Conservation (phyloP, 2,113 vertebrate species). For the Gopherus evgoodei region DNA sequence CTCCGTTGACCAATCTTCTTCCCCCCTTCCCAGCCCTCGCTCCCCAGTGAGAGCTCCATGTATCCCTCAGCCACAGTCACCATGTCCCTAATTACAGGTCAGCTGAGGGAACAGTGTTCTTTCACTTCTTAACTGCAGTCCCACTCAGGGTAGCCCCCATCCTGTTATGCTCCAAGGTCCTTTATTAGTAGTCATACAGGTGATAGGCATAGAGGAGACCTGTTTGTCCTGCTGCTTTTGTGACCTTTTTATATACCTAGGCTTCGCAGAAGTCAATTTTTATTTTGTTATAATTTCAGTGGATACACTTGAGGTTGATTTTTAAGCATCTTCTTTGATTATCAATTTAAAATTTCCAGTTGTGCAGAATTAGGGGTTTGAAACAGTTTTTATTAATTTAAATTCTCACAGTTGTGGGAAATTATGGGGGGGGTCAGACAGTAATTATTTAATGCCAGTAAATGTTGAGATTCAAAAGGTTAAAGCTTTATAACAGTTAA, state of each 20-base stretch:
- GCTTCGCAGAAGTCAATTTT: background rate
- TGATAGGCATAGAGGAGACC: background rate
- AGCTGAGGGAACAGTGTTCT: background rate
- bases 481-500: background rate
- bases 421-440: background rate
- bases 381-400: too few species aligned
- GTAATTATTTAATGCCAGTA: background rate
- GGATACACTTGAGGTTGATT: background rate
- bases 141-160: background rate
- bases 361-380: too few species aligned
- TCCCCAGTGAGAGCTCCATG: background rate
- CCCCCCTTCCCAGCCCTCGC: background rate
- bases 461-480: background rate
- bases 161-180: background rate
- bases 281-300: background rate
- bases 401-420: background rate
- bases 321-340: background rate
- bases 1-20: background rate
- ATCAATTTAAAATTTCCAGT: background rate
- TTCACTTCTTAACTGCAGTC: background rate
- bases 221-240: background rate
- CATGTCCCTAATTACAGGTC: background rate
- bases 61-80: background rate
- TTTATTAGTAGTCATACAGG: fast-evolving
- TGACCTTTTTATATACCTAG: background rate